Conservation (phyloP, 2,113 vertebrate species). For the Acrocephalus arundinaceus region DNA sequence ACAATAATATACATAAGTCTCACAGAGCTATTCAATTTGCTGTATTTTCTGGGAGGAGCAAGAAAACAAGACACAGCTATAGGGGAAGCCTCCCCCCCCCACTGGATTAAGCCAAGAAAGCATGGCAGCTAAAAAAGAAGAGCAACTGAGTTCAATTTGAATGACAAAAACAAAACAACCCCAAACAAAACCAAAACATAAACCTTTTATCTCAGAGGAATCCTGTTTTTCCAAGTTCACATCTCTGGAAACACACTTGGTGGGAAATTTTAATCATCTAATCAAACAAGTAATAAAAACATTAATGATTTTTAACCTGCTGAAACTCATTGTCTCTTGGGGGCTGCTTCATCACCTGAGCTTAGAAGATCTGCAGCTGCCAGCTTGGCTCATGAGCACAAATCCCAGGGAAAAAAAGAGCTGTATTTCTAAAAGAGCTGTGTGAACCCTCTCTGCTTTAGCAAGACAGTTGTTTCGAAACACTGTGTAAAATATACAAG, state of each 20-base stretch:
- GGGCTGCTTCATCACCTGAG: conserved; percentile 16
- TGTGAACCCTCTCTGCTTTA: not conserved
- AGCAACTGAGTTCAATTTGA: not conserved
- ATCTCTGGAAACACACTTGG: not conserved
- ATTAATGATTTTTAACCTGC: conserved; percentile 42
- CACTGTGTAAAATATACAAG: fast-evolving
- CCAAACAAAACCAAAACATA: not conserved
- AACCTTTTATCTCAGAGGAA: conserved; percentile 13
- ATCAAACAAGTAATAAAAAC: conserved; percentile 52
- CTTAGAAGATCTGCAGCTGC: conserved; percentile 39
- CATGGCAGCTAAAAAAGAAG: not conserved
- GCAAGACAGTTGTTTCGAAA: not conserved
- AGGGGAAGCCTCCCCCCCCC: not conserved
- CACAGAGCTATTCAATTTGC: not conserved
- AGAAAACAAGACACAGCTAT: not conserved
- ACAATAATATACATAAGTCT: not conserved
- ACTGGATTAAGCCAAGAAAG: not conserved
- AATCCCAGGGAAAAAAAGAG: not conserved
- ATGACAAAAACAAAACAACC: not conserved
- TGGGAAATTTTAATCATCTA: conserved; percentile 42
- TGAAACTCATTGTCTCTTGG: not conserved
- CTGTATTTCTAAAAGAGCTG: not conserved
- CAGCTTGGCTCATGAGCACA: not conserved
- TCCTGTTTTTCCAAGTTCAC: not conserved
- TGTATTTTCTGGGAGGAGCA: not conserved